These are phyloP conservation scores for Recurvirostra avosetta DNA, from an alignment of 2,113 vertebrate genomes.

Conservation along the genomic window DNA sequence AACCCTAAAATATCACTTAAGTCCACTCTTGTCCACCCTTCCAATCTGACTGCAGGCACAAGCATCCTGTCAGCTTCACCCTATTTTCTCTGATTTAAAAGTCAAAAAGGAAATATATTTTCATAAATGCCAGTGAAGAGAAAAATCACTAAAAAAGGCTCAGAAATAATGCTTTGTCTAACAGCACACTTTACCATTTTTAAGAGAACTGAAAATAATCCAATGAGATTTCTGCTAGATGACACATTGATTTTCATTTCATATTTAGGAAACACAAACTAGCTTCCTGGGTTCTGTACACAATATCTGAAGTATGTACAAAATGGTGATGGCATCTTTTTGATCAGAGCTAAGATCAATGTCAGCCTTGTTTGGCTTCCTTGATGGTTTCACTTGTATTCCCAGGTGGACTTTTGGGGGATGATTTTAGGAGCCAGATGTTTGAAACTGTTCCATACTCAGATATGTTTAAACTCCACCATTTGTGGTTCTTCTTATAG, in stretches of 20 bases:
- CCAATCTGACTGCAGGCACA: neutral
- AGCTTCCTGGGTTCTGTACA: neutral
- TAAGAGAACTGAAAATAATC: neutral
- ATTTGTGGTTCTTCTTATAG: neutral
- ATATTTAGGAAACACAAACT: neutral
- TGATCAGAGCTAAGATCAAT: neutral
- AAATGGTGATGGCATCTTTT: neutral
- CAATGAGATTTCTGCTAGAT: neutral
- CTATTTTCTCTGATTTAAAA: neutral
- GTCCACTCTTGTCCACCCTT: neutral
- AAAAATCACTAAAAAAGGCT: neutral
- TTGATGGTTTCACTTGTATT: neutral
- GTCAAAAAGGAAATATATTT: neutral
- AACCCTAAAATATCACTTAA: neutral
- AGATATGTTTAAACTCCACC: neutral
- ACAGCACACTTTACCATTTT: neutral
- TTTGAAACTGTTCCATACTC: neutral
- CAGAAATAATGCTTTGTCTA: neutral
- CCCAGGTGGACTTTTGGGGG: neutral
- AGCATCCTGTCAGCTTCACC: neutral
- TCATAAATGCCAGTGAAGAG: neutral
- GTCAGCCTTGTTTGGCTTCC: neutral
- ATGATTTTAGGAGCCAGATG: neutral
- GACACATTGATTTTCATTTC: neutral
- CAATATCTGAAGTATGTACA: neutral